Base-by-base conservation (phyloP, 1,140 invertebrate species). In the Drosophila obscura region DNA sequence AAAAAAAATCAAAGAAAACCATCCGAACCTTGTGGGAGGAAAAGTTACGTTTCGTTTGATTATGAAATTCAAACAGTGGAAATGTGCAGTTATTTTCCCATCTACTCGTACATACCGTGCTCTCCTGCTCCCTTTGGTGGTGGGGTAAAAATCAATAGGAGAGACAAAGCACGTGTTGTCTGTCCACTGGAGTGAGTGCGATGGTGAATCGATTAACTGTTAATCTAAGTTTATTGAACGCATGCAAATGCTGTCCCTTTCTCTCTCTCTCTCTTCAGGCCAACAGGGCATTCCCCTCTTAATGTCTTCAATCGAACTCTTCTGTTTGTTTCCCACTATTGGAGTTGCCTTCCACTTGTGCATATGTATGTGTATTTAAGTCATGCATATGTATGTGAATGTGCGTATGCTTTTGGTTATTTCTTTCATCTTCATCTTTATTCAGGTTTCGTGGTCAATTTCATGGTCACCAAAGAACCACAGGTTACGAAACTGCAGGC, bases 71-170 rank as follows among this genome's bases (percentile, higher is more conserved):
- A 16, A 53, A 28, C 11, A 39, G 11, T 39, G 35, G n/a, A 66
- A 61, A 72, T 59, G 49, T 73, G 77, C 76, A 68, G 76, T 62
- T 76, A 61, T 75, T 67, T 63, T 43, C 46, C 46, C 53, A 46
- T 67, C 57, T 41, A 44, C 16, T 49, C 35, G 35, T 39, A 13
- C 11, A 39, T 39, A 39, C 71, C 44, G 28, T 48, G 44, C 22
- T 41, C 31, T 41, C 31, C 35, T 39, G 35, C 35, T 39, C 35
- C 35, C 35, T 39, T 39, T 39, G 35, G 11, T 41, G 62, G 45
- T 48, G 43, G 31, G 79, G 80, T 82, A 88, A 87, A 85, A 87
- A 87, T 87, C 82, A 87, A 87, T 85, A 88, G 61, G 63, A 61
- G 55, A 50, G 63, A 69, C 35, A 62, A 73, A 85, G 60, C 81